phyloP scores from a whole-genome alignment of 1,140 invertebrate genomes.

The Bombus superbus region DNA sequence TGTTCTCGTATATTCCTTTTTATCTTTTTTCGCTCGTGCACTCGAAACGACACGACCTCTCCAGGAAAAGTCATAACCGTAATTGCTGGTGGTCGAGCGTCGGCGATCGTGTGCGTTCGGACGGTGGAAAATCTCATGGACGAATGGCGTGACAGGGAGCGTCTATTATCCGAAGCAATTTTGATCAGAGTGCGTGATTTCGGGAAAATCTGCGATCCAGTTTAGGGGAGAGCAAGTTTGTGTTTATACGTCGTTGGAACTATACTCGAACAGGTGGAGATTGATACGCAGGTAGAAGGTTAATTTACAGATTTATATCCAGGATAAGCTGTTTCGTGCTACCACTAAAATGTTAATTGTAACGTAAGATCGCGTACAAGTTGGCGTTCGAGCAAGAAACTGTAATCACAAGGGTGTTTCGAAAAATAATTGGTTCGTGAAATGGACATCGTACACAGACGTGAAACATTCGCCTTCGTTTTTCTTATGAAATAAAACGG shows the following conservation, averaged over 20 bases:
- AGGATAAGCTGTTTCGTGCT: neutral
- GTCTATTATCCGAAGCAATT: no score
- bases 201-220: no score
- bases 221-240: no score
- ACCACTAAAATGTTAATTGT: neutral
- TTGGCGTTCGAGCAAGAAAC: neutral
- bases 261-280: no score
- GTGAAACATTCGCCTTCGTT: neutral
- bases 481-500: neutral
- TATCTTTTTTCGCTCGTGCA: slow-evolving; percentile 19
- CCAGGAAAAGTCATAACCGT: slow-evolving; percentile 48
- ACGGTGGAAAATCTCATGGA: slow-evolving; percentile 6
- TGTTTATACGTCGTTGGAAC: no score
- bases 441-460: neutral
- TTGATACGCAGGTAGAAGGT: neutral
- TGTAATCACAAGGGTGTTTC: neutral
- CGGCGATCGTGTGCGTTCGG: slow-evolving; percentile 17
- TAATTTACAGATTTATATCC: neutral
- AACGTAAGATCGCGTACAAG: neutral
- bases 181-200: no score
- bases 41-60: slow-evolving; percentile 25
- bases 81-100: slow-evolving; percentile 23
- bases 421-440: neutral
- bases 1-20: neutral
- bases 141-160: neutral